Percentiles rank a stretch among this genome's conserved stretches.
Conservation (phyloP, 92 coral and sea anemone species). For the Metridium senile region DNA sequence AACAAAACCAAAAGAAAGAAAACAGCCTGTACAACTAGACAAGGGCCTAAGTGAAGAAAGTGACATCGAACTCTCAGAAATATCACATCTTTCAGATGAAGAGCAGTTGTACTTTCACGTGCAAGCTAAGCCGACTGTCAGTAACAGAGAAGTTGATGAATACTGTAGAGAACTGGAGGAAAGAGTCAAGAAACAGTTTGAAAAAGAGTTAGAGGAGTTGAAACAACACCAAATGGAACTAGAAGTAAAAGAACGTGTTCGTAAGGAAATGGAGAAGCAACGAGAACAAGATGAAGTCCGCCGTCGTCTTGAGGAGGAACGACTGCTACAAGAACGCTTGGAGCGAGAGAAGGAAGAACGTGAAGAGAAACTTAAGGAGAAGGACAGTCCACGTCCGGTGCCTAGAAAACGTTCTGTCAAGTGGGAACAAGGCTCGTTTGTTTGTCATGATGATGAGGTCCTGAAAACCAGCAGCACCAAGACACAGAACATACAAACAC, state of each 20-base stretch:
- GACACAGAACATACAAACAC: constrained; percentile 54
- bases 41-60: constrained; percentile 82
- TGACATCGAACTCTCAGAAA: constrained; percentile 80
- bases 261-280: constrained; percentile 32
- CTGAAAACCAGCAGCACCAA: neutral
- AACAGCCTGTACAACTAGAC: constrained; percentile 26
- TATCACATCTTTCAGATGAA: constrained; percentile 67
- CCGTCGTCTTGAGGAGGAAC: neutral
- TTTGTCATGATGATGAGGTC: constrained; percentile 26
- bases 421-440: constrained; percentile 47
- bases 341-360: constrained; percentile 1
- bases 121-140: constrained; percentile 18
- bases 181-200: constrained; percentile 33
- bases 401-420: constrained; percentile 25
- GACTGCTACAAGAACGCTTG: neutral
- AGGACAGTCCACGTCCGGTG: constrained; percentile 23
- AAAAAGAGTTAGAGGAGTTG: constrained; percentile 27
- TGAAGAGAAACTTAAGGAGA: neutral
- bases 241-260: constrained; percentile 38
- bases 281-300: constrained; percentile 31
- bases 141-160: constrained; percentile 29
- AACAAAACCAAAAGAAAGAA: neutral
- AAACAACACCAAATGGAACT: constrained; percentile 26
- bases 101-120: constrained; percentile 63
- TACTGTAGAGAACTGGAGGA: constrained; percentile 43